These are phyloP conservation scores for Cydia strobilella DNA, from an alignment of 1,140 invertebrate genomes.

Conservation along the genomic window DNA sequence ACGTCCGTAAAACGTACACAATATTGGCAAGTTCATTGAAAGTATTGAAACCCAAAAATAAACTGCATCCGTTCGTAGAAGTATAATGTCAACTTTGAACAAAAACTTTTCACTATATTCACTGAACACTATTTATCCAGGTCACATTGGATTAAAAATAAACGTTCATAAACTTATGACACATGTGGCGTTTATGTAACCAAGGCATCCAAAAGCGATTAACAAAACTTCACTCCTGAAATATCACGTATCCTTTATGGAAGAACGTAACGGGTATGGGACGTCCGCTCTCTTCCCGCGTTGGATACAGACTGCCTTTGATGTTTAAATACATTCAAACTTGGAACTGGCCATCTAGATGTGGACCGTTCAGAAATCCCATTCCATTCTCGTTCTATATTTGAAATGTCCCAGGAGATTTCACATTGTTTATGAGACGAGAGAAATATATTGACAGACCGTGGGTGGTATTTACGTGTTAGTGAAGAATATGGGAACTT, in stretches of 20 bases:
- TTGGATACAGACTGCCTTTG: slow-evolving; percentile 55
- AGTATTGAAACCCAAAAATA: slow-evolving; percentile 23
- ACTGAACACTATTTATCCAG: slow-evolving; percentile 20
- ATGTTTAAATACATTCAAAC: slow-evolving; percentile 47
- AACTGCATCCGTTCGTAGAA: slow-evolving; percentile 30
- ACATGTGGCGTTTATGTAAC: slow-evolving; percentile 56
- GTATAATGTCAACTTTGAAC: slow-evolving; percentile 28
- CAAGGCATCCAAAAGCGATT: slow-evolving; percentile 54
- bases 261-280: slow-evolving; percentile 49
- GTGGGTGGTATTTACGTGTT: not conserved
- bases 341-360: slow-evolving; percentile 31
- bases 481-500: not conserved
- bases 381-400: slow-evolving; percentile 13
- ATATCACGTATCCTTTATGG: slow-evolving; percentile 60
- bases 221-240: slow-evolving; percentile 63
- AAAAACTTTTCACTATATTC: slow-evolving; percentile 35
- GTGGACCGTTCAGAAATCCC: slow-evolving; percentile 10
- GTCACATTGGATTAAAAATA: slow-evolving; percentile 39
- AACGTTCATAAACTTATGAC: slow-evolving; percentile 33
- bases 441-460: not conserved
- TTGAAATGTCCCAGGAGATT: not conserved
- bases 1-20: not conserved
- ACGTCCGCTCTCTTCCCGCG: slow-evolving; percentile 49
- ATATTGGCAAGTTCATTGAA: slow-evolving; percentile 31
- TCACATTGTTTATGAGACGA: not conserved